A percentile compares a stretch with the other conserved stretches of the same genome.
These are phyloP conservation scores for Eumerus sabulonum DNA, from an alignment of 2,888 invertebrate species.

Conservation along the genomic window DNA sequence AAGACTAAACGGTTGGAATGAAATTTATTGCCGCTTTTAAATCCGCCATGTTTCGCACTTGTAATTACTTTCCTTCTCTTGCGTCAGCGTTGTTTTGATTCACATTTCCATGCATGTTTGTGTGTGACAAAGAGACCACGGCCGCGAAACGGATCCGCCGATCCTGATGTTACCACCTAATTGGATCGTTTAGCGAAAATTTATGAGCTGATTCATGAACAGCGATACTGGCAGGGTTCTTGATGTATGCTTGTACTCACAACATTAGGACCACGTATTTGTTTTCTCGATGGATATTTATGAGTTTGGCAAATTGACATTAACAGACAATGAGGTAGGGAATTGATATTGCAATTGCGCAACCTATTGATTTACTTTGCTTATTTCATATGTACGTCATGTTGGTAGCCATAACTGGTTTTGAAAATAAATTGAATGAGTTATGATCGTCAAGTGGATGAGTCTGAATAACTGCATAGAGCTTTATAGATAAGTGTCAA, in stretches of 20 bases:
- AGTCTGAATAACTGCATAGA: too few relatives aligned
- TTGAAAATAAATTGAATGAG: too few relatives aligned
- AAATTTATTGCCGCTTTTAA: conserved; percentile 13
- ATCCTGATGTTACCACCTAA: conserved; percentile 57
- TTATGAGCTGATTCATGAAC: conserved; percentile 61
- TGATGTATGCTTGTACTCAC: conserved; percentile 47
- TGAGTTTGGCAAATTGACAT: conserved; percentile 44
- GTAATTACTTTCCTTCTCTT: conserved; percentile 37
- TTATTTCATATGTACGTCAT: too few relatives aligned
- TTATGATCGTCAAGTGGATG: too few relatives aligned
- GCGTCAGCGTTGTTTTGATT: conserved; percentile 7
- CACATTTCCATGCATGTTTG: conserved; percentile 5
- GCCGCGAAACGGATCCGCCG: conserved; percentile 7
- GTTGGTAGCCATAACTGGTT: too few relatives aligned
- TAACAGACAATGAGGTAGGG: conserved; percentile 37
- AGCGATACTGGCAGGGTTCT: conserved; percentile 54
- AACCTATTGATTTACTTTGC: conserved; percentile 19
- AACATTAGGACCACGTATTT: conserved; percentile 28
- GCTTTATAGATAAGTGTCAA: too few relatives aligned
- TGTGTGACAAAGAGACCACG: neutral
- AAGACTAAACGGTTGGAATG: conserved; percentile 19
- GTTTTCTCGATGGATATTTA: conserved; percentile 39
- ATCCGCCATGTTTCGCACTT: conserved; percentile 30
- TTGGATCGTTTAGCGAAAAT: conserved; percentile 62
- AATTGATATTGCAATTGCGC: conserved; percentile 48